Conservation (phyloP, 1,140 invertebrate species). For the Alviniconcha marisindica region DNA sequence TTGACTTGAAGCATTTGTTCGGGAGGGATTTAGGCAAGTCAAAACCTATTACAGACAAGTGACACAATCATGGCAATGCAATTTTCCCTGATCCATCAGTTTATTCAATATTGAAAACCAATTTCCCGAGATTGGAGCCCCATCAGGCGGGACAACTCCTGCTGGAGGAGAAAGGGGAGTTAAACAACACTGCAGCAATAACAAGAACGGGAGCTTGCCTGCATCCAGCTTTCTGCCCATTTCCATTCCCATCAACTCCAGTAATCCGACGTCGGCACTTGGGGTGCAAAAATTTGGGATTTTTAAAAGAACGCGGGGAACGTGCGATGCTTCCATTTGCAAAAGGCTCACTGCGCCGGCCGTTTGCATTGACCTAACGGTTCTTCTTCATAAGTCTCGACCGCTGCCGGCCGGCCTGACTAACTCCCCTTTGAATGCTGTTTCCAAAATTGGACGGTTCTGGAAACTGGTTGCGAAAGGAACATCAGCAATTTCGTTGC, state of each 20-base stretch:
- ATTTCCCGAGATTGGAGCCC: constrained; percentile 46
- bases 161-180: background rate
- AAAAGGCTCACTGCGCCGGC: background rate
- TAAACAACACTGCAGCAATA: constrained; percentile 30
- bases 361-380: too few species aligned
- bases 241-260: constrained; percentile 38
- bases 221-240: constrained; percentile 25
- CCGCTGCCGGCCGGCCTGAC: background rate
- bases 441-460: too few species aligned
- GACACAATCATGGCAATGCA: constrained; percentile 51
- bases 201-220: constrained; percentile 10
- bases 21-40: constrained; percentile 42
- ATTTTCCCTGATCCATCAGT: constrained; percentile 52
- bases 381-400: background rate
- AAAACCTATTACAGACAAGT: constrained; percentile 50
- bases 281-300: constrained; percentile 31
- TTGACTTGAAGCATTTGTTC: constrained; percentile 50
- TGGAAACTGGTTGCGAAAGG: too few species aligned
- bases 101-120: constrained; percentile 57
- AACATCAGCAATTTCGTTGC: too few species aligned
- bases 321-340: constrained; percentile 25
- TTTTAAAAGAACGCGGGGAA: background rate
- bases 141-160: constrained; percentile 34
- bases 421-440: background rate
- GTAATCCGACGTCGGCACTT: constrained; percentile 29